These are phyloP conservation scores for Burhinus oedicnemus DNA, from an alignment of 2,113 vertebrate species.

Conservation along the genomic window DNA sequence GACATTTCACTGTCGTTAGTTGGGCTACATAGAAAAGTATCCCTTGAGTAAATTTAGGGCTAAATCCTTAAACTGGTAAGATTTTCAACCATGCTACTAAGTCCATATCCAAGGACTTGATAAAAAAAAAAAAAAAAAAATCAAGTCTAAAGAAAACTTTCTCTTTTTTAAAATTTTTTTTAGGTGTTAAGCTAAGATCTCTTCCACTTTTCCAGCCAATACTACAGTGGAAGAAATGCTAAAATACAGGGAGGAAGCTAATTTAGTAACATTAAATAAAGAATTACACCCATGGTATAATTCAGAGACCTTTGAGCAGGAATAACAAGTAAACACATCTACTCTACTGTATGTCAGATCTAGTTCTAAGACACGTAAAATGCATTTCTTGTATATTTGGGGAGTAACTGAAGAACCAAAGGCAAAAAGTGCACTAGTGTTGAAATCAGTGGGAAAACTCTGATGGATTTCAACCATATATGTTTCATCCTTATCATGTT, in stretches of 20 bases:
- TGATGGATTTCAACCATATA: not conserved
- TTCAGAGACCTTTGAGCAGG: not conserved
- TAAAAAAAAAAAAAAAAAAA: not conserved
- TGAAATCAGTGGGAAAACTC: not conserved
- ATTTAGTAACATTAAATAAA: not conserved
- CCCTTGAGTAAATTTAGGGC: not conserved
- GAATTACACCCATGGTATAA: not conserved
- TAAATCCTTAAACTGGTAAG: not conserved
- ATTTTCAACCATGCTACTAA: not conserved
- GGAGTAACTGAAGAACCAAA: not conserved
- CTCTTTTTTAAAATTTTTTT: not conserved
- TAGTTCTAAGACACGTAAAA: not conserved
- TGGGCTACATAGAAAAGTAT: not conserved
- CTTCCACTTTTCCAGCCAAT: not conserved
- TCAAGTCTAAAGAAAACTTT: not conserved
- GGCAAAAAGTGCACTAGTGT: not conserved
- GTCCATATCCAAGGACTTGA: not conserved
- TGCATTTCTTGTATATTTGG: not conserved
- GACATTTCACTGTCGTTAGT: accelerated
- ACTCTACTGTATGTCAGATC: not conserved
- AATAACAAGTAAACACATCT: not conserved
- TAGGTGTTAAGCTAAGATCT: not conserved
- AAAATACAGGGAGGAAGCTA: not conserved
- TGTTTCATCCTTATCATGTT: not conserved
- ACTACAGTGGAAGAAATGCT: not conserved